These are phyloP conservation scores for Capra hircus DNA, from an alignment of 2,113 vertebrate species.

Conservation along the genomic window DNA sequence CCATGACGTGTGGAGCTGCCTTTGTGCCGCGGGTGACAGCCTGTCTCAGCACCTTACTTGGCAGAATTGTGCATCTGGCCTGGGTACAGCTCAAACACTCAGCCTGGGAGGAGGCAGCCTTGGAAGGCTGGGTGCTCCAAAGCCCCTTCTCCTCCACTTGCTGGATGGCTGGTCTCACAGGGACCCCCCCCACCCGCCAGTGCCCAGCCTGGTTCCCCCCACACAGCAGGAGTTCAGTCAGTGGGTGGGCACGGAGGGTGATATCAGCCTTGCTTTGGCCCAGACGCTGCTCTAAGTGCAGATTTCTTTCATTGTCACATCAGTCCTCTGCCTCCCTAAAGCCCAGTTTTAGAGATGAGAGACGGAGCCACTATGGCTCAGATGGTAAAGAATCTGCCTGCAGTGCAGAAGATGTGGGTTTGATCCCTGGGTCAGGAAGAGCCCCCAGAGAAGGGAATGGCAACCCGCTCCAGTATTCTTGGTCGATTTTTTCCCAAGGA, in stretches of 20 bases:
- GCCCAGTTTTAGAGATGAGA: not conserved
- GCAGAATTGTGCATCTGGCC: not conserved
- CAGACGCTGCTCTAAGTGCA: not conserved
- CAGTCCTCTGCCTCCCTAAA: not conserved
- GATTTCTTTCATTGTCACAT: not conserved
- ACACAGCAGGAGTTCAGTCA: not conserved
- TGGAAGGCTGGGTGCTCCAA: not conserved
- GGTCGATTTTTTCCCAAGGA: not conserved
- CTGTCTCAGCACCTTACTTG: not conserved
- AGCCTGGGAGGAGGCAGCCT: not conserved
- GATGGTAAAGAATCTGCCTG: not conserved
- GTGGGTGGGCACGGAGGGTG: fast-evolving
- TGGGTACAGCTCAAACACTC: not conserved
- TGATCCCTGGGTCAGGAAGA: not conserved
- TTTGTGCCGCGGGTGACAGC: not conserved
- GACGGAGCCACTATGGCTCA: not conserved
- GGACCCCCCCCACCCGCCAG: fast-evolving
- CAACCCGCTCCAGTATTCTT: not conserved
- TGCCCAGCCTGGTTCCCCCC: not conserved
- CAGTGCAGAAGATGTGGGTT: not conserved
- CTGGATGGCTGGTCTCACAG: not conserved
- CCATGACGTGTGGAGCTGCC: not conserved
- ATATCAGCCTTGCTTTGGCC: not conserved
- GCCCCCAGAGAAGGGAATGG: not conserved
- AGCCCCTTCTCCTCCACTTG: not conserved